A percentile compares a stretch with the other conserved stretches of the same genome.
These are phyloP conservation scores for Dromaius novaehollandiae DNA, from an alignment of 2,113 vertebrate species.

Conservation along the genomic window DNA sequence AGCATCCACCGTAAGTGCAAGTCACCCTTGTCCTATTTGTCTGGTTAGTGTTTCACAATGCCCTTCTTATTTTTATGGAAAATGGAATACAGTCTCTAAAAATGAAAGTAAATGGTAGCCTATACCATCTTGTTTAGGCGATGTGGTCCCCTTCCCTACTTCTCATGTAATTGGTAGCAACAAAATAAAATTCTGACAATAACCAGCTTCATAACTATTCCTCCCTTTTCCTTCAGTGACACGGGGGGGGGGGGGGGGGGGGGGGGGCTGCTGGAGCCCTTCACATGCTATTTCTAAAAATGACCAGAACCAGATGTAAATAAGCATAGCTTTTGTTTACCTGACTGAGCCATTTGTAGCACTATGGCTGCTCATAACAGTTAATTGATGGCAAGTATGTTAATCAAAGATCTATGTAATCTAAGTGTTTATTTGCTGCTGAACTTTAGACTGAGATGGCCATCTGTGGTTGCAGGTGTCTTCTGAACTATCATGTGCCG, in stretches of 20 bases:
- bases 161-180: background rate
- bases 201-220: background rate
- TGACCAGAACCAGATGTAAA: background rate
- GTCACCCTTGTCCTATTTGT: background rate
- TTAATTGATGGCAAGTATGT: background rate
- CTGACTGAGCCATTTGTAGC: background rate
- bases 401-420: background rate
- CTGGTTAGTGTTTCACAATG: background rate
- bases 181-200: background rate
- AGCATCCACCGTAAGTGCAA: background rate
- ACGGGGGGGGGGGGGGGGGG: too few species aligned
- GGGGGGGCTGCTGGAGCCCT: background rate
- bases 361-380: background rate
- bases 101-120: background rate
- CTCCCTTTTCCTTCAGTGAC: background rate
- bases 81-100: background rate
- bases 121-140: background rate
- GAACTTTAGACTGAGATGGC: background rate
- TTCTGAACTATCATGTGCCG: background rate
- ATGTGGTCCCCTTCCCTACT: background rate
- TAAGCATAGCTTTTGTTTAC: background rate
- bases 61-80: background rate
- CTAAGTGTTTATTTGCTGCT: background rate
- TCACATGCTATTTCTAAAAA: background rate
- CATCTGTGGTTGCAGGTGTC: background rate